phyloP scores from a whole-genome alignment of 2,888 invertebrate genomes.

The Glaucopsyche alexis region DNA sequence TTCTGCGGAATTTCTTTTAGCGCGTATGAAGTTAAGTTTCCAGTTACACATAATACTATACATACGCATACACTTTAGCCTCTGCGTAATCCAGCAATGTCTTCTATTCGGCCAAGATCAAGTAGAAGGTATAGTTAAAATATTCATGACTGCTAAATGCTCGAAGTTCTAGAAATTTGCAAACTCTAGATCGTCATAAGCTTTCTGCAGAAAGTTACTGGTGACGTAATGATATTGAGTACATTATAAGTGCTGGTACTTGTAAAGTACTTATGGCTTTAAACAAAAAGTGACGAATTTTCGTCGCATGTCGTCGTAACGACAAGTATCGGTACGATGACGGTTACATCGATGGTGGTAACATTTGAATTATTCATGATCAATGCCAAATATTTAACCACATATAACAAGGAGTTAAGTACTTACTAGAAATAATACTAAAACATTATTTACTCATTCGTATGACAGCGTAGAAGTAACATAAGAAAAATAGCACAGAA shows the following conservation, averaged over 20 bases:
- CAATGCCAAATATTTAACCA: neutral
- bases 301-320: too few species aligned
- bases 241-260: conserved; percentile 1
- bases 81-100: too few species aligned
- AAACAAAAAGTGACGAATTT: conserved; percentile 3
- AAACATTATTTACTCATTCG: too few species aligned
- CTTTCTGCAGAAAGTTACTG: conserved; percentile 6
- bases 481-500: neutral
- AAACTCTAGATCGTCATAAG: neutral
- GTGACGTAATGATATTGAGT: neutral
- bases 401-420: neutral
- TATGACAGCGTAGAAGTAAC: too few species aligned
- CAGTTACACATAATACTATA: too few species aligned
- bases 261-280: conserved; percentile 1
- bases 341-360: neutral
- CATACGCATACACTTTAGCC: too few species aligned
- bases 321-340: neutral
- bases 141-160: too few species aligned
- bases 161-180: neutral
- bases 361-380: conserved; percentile 12
- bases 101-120: too few species aligned
- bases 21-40: too few species aligned
- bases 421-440: neutral
- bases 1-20: too few species aligned
- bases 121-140: too few species aligned